Evolutionary conservation across 2,113 vertebrate species (phyloP).

Genomic region (Seriola dumerili): DNA sequence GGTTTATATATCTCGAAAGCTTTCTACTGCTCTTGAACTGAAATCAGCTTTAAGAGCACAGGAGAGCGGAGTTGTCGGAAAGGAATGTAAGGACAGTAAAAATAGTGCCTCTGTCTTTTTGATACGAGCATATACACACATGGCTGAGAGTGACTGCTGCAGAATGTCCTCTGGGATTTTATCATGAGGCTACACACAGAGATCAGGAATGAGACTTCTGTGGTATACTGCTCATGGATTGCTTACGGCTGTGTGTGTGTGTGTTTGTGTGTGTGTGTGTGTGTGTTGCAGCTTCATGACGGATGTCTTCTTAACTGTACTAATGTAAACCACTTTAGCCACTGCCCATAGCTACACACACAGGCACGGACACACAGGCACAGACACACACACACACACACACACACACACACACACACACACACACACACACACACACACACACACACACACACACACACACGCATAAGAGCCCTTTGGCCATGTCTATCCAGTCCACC

Average conservation of each 20-base stretch:
- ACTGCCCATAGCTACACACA: conserved; percentile 47
- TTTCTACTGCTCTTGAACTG: conserved; percentile 64
- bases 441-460: conserved; percentile 16
- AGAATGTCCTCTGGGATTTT: conserved; percentile 48
- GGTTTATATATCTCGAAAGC: conserved; percentile 76
- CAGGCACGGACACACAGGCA: not conserved
- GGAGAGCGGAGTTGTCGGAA: conserved; percentile 47
- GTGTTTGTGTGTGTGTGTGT: conserved; percentile 33
- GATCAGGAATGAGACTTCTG: conserved; percentile 46
- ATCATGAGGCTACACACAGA: conserved; percentile 42
- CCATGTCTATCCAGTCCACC: conserved; percentile 38
- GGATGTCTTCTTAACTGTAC: conserved; percentile 79
- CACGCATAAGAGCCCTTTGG: conserved; percentile 35
- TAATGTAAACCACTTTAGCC: conserved; percentile 76
- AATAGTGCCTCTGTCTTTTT: conserved; percentile 32
- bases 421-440: conserved; percentile 18
- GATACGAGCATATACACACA: conserved; percentile 22
- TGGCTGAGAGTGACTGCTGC: conserved; percentile 36
- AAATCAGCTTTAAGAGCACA: conserved; percentile 76
- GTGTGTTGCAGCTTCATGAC: conserved; percentile 49
- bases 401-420: conserved; percentile 14
- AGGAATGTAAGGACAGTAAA: conserved; percentile 40
- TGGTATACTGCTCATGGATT: conserved; percentile 39
- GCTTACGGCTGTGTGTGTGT: conserved; percentile 55
- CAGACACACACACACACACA: not conserved